Conservation (phyloP, 2,113 vertebrate species). For the Galeopterus variegatus region DNA sequence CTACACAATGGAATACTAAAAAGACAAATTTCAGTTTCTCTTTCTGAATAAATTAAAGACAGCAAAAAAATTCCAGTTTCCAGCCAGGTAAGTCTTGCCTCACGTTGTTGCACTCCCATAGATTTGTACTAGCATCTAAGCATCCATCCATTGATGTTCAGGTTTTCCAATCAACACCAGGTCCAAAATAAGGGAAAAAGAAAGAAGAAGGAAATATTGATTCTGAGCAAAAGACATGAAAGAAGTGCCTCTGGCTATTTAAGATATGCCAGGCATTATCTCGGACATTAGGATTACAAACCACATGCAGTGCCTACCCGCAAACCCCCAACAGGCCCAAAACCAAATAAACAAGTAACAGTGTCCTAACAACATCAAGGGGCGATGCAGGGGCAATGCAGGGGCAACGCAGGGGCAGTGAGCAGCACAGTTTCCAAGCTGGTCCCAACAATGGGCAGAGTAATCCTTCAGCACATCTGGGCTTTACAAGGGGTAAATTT, state of each 20-base stretch:
- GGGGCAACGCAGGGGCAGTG: not conserved
- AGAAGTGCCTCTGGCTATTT: not conserved
- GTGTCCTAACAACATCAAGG: not conserved
- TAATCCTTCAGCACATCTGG: not conserved
- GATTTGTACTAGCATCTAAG: not conserved
- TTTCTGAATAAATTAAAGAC: conserved; percentile 46
- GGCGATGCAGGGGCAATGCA: not conserved
- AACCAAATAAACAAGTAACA: not conserved
- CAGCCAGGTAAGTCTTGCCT: not conserved
- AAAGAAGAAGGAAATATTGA: conserved; percentile 9
- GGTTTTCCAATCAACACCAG: conserved; percentile 37
- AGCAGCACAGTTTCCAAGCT: not conserved
- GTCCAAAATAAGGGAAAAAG: not conserved
- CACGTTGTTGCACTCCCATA: not conserved
- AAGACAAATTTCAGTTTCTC: not conserved
- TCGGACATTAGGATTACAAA: not conserved
- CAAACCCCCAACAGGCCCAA: not conserved
- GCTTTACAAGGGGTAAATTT: not conserved
- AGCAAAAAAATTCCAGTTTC: not conserved
- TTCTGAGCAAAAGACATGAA: not conserved
- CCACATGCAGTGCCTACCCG: not conserved
- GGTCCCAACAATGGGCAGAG: not conserved
- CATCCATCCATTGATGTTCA: not conserved
- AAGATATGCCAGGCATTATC: not conserved
- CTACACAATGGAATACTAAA: too few relatives aligned